Percentiles rank a stretch among this genome's conserved stretches.
Evolutionary conservation across 2,888 invertebrate genomes (phyloP).

Genomic region (Anthrax anthrax): DNA sequence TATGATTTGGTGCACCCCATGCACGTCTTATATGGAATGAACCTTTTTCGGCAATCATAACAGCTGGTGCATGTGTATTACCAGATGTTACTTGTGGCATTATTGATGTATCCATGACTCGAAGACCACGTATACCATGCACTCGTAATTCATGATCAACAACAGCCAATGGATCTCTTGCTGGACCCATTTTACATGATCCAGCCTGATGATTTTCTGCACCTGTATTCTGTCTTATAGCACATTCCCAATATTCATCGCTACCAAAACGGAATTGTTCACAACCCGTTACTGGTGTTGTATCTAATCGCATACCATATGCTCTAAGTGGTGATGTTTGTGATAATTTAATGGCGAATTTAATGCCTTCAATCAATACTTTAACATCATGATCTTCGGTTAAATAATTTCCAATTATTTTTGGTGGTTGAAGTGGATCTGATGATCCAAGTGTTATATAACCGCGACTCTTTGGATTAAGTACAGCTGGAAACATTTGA

Average conservation of each 20-base stretch:
- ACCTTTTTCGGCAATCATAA: conserved; percentile 67
- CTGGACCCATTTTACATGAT: conserved; percentile 69
- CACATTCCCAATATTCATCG: conserved; percentile 64
- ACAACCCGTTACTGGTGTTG: conserved; percentile 58
- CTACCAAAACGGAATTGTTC: conserved; percentile 54
- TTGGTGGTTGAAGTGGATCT: conserved; percentile 68
- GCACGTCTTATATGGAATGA: conserved; percentile 29
- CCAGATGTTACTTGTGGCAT: conserved; percentile 65
- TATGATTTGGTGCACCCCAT: conserved; percentile 24
- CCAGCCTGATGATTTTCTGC: conserved; percentile 75
- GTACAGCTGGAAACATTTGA: conserved; percentile 61
- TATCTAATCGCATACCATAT: conserved; percentile 63
- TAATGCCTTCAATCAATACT: conserved; percentile 67
- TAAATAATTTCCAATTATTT: conserved; percentile 67
- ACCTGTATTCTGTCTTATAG: conserved; percentile 52
- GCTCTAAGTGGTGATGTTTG: conserved; percentile 49
- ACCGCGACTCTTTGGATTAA: conserved; percentile 80
- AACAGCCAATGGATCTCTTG: conserved; percentile 53
- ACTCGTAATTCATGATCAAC: conserved; percentile 49
- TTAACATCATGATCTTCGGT: conserved; percentile 51
- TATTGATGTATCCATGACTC: conserved; percentile 65
- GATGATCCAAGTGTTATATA: conserved; percentile 53
- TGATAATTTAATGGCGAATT: conserved; percentile 55
- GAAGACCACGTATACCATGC: conserved; percentile 48
- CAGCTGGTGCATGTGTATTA: conserved; percentile 63